Percentiles rank a stretch among this genome's conserved stretches.
phyloP scores from a whole-genome alignment of 2,113 vertebrate genomes.

The Callopanchax toddi region DNA sequence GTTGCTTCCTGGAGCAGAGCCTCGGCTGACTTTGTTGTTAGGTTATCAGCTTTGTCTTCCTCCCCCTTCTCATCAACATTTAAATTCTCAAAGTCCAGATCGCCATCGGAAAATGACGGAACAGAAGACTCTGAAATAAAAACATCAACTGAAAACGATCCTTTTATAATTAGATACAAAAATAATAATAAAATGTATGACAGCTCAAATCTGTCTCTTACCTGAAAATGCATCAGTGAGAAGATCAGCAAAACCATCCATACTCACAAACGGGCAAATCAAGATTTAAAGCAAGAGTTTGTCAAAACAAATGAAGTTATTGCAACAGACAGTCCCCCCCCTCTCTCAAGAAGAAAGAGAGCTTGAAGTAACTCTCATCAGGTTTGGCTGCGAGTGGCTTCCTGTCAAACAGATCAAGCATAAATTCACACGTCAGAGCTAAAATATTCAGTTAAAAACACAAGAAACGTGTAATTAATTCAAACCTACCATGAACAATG shows the following conservation, averaged over 20 bases:
- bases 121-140: constrained; percentile 52
- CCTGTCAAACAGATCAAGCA: constrained; percentile 60
- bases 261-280: constrained; percentile 53
- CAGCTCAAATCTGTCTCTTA: constrained; percentile 39
- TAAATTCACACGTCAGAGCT: not conserved
- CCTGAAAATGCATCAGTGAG: constrained; percentile 71
- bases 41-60: constrained; percentile 2
- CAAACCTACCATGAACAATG: constrained; percentile 1
- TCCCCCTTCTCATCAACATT: constrained; percentile 50
- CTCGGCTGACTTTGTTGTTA: constrained; percentile 33
- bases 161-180: not conserved
- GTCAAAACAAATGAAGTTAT: constrained; percentile 14
- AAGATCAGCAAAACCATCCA: constrained; percentile 73
- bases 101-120: constrained; percentile 50
- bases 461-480: not conserved
- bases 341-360: constrained; percentile 45
- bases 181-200: not conserved
- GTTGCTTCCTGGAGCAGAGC: constrained; percentile 45
- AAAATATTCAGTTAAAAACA: not conserved
- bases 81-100: constrained; percentile 71
- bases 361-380: constrained; percentile 39
- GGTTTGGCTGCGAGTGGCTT: constrained; percentile 51
- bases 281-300: not conserved
- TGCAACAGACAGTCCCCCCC: constrained; percentile 11
- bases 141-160: not conserved